Evolutionary conservation across 2,113 vertebrate genomes (phyloP), one percentile per base, ranked within the genome.

Genomic region (Centropristis striata): DNA sequence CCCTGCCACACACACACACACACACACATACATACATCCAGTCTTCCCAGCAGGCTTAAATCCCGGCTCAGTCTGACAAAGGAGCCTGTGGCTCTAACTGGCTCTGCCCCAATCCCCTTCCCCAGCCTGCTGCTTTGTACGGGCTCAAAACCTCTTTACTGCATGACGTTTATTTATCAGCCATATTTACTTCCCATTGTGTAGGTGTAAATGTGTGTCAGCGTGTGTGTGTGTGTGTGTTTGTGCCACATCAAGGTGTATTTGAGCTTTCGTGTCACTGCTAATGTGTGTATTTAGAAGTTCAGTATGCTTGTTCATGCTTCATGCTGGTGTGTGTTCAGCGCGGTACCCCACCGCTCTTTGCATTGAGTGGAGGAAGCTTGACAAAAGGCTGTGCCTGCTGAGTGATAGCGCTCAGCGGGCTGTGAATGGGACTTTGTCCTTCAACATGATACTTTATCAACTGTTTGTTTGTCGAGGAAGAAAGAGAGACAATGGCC

Each of bases 1-100:
- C 32, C 41, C 44, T 67, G 32, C 64, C 64, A 51, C 59, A 66
- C 81, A 86, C 68, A 67, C n/a, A 63, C 47, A 23, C 37, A 72
- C 41, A 25, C 67, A 58, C 50, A 55, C 59, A 84, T 39, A 72
- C 59, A 81, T 7, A 37, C 59, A 71, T 27, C 16, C 21, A 55
- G 23, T 58, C 46, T 58, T 82, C 82, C 76, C 84, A 64, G 80
- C 71, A 80, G 88, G 87, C 74, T 86, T 92, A 92, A 94, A 92
- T 94, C 91, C 84, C 77, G 53, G 83, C 86, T 91, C 86, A 89
- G 87, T 90, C 85, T 89, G 87, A 93, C 90, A 90, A 94, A 92
- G 83, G 72, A 86, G 64, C 82, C 89, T 90, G 81, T 85, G 89
- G 91, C 90, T 92, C 83, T 91, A 79, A 88, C 86, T 91, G 91